Conservation (phyloP, 2,113 vertebrate genomes). For the Neogale vison region DNA sequence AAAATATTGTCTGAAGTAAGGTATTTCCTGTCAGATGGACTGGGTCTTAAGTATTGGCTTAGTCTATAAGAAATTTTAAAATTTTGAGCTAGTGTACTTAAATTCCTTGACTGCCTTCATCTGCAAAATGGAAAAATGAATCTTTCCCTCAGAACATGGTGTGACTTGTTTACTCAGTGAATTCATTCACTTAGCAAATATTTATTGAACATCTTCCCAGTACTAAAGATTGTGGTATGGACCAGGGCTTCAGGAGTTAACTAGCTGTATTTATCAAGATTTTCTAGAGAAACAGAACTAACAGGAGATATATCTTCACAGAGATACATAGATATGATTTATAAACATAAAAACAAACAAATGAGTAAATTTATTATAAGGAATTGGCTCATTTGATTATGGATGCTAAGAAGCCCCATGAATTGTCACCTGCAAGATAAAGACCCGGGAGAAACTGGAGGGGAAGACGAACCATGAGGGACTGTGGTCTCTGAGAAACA, state of each 20-base stretch:
- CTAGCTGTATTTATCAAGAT: not conserved
- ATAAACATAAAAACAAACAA: not conserved
- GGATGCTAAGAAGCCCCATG: not conserved
- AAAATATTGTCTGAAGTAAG: not conserved
- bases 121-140: conserved; percentile 7
- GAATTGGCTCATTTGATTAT: not conserved
- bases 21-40: not conserved
- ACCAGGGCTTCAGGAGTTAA: not conserved
- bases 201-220: not conserved
- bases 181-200: conserved; percentile 1
- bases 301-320: not conserved
- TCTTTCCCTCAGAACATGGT: not conserved
- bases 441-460: not conserved
- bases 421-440: not conserved
- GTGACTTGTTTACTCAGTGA: conserved; percentile 1
- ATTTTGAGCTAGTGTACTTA: not conserved
- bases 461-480: too few relatives aligned
- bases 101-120: not conserved
- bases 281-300: not conserved
- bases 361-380: not conserved
- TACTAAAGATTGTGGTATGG: not conserved
- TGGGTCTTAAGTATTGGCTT: not conserved
- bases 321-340: not conserved
- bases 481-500: too few relatives aligned
- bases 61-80: not conserved